Base-by-base conservation (phyloP, 2,797 vertebrate genomes). In the Oreortyx pictus region DNA sequence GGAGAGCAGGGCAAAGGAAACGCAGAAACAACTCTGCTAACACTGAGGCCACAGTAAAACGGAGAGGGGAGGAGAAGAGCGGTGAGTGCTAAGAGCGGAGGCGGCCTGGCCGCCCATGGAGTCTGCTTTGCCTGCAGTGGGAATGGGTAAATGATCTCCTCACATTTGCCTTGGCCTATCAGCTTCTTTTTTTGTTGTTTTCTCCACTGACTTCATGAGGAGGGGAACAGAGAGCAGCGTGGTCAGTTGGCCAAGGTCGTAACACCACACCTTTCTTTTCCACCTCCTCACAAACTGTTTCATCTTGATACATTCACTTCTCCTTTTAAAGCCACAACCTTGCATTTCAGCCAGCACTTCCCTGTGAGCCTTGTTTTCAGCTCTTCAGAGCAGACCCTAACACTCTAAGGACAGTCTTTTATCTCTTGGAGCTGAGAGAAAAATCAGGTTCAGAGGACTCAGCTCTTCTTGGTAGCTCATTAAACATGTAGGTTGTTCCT, bases 31-130 rank as follows among this genome's bases (percentile, higher is more conserved):
- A 56, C n/a, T 29, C 31, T 12, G 54, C 25, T 49, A 66, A 24
- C 5, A 17, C 27, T 15, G 11, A 43, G 9, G 31, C 7, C 17
- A 0, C 15, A 37, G 16, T 11, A 39, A 61, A 39, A 39, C 6
- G 29, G 19, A 25, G 23, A 4, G 4, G 14, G 11, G 22, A 11
- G 1, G 5, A 39, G 13, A 12, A 46, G 14, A 1, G 18, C 8
- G 7, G 14, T 16, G 27, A 43, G 29, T 39, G 39, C 24, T 0
- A 11, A 11, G 16, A 80, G 24, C 8, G 35, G 49, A 14, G 35
- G 19, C 17, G 56, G 18, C 31, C n/a, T 57, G 47, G 27, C 33
- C 37, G 49, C 37, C 10, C 24, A 0, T 0, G 4, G 43, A 27
- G 9, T 3, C 24, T 18, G 0, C 20, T 31, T 52, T 46, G 17